Conservation (phyloP, 1,140 invertebrate species). For the Drosophila nasuta region DNA sequence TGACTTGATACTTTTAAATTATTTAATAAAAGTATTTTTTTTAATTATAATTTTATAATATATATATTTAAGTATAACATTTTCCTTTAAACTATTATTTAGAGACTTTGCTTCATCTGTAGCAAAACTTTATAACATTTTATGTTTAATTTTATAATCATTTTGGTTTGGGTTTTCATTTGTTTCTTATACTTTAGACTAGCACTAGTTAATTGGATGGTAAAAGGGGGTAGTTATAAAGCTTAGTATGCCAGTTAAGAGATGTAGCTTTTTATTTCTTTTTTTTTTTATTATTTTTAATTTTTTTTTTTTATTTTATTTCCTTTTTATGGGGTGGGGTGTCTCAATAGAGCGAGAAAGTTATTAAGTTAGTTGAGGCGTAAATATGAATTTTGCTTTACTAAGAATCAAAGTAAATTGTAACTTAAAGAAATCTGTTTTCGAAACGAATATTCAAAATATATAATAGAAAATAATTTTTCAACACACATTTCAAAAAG, state of each 20-base stretch:
- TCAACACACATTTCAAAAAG: neutral
- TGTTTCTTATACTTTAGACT: slow-evolving; percentile 43
- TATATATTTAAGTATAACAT: slow-evolving; percentile 70
- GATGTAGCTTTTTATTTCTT: slow-evolving; percentile 45
- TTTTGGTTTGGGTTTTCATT: slow-evolving; percentile 43
- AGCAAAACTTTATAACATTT: slow-evolving; percentile 70
- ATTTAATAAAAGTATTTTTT: slow-evolving; percentile 60
- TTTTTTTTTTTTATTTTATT: slow-evolving; percentile 22
- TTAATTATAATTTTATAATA: slow-evolving; percentile 67
- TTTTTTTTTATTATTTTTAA: slow-evolving; percentile 29
- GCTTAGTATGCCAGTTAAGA: slow-evolving; percentile 60
- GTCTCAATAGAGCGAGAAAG: slow-evolving; percentile 48
- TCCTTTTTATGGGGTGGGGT: slow-evolving; percentile 30
- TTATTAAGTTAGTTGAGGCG: slow-evolving; percentile 45
- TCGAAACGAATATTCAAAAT: neutral
- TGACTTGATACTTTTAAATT: slow-evolving; percentile 46
- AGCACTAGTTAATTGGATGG: slow-evolving; percentile 60
- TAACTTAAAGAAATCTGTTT: slow-evolving; percentile 3
- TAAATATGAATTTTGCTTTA: slow-evolving; percentile 21
- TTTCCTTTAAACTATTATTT: slow-evolving; percentile 73
- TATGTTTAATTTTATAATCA: slow-evolving; percentile 56
- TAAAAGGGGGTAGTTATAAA: slow-evolving; percentile 69
- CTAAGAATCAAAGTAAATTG: neutral
- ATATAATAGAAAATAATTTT: slow-evolving; percentile 7
- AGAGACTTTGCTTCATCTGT: slow-evolving; percentile 60